Evolutionary conservation across 2,113 vertebrate species (phyloP), one percentile per base, ranked within the genome.

Genomic region (Hepsetus odoe): DNA sequence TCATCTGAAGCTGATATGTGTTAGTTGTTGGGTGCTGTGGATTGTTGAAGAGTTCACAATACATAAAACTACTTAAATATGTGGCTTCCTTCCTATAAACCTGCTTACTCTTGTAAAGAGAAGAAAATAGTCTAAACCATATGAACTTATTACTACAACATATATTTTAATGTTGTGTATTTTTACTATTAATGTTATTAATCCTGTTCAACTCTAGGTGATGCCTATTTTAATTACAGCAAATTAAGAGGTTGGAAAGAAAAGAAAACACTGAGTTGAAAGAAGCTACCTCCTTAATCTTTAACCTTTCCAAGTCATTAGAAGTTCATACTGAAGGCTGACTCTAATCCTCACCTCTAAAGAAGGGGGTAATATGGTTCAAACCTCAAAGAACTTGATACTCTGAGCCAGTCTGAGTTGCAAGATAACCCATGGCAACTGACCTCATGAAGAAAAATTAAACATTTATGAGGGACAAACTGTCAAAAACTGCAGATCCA

Each of bases 261-360:
- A 69, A 64, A 82, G 61, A 61, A 59, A 80, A 68, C 40, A 64
- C 42, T 70, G 79, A 89, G 87, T 87, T 90, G 83, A 91, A 91
- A 90, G 87, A 84, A 82, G 79, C 61, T 22, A 64, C 77, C 88
- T 87, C 80, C 82, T 69, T 88, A 88, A 88, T 89, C 88, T 90
- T 91, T 91, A 89, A 91, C 90, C 90, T 88, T 26, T 58, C 46
- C 66, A 49, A 28, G 72, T 90, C 91, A 90, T 92, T 92, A 89
- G 86, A 80, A 80, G 84, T 81, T 88, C 30, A 18, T 20, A 58
- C 5, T 22, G 18, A 38, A 67, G 46, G 62, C 30, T 35, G 12
- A 24, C 65, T 46, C 30, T 33, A 46, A 24, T 46, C 12, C 13
- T 28, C 10, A n/a, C 1, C 20, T 53, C 18, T 16, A 53, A 46